These are phyloP conservation scores for Conistra vaccinii DNA, from an alignment of 2,888 invertebrate genomes.

Conservation along the genomic window DNA sequence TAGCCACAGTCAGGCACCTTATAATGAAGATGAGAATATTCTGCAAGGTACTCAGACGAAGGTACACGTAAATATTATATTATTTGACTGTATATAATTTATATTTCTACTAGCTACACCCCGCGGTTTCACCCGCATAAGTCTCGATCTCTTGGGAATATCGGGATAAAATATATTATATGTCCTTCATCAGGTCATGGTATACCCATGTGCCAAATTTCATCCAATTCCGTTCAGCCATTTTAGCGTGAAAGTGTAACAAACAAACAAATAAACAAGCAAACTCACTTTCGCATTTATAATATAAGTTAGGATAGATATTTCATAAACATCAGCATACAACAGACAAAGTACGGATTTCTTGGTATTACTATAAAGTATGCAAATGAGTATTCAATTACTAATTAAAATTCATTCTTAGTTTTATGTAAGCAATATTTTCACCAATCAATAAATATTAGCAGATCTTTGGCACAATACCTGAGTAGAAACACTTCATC, in stretches of 20 bases:
- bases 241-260: too few relatives aligned
- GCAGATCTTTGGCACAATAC: conserved; percentile 73
- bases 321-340: conserved; percentile 54
- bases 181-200: too few relatives aligned
- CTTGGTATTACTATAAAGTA: conserved; percentile 33
- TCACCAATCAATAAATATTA: conserved; percentile 31
- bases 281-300: too few relatives aligned
- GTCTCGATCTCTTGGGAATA: too few relatives aligned
- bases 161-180: too few relatives aligned
- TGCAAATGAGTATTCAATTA: conserved; percentile 61
- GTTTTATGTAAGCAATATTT: conserved; percentile 38
- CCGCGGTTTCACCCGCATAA: too few relatives aligned
- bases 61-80: conserved; percentile 19
- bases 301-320: conserved; percentile 23
- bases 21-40: conserved; percentile 34
- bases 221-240: too few relatives aligned
- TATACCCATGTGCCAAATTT: too few relatives aligned
- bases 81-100: conserved; percentile 24
- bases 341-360: conserved; percentile 47
- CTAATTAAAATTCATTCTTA: conserved; percentile 37
- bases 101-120: conserved; percentile 13
- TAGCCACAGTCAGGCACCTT: conserved; percentile 35
- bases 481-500: conserved; percentile 50
- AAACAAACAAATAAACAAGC: too few relatives aligned
- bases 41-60: conserved; percentile 41